These are phyloP conservation scores for Nothocercus nigrocapillus DNA, from an alignment of 2,113 vertebrate species.

Conservation along the genomic window DNA sequence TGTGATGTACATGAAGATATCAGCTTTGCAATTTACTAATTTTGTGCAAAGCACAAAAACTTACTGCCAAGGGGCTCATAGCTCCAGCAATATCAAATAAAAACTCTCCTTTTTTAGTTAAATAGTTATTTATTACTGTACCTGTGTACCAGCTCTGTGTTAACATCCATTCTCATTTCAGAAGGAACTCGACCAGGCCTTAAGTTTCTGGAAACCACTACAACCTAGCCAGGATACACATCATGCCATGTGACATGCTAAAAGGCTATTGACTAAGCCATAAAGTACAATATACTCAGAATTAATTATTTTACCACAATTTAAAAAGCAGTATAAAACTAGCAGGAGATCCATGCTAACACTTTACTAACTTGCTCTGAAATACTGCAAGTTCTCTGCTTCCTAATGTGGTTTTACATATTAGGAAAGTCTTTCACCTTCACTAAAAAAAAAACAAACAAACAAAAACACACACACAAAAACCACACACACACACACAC, in stretches of 20 bases:
- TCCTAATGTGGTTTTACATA: background rate
- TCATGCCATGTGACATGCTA: background rate
- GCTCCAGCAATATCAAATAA: background rate
- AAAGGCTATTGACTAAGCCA: background rate
- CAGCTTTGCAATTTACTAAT: background rate
- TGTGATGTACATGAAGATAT: background rate
- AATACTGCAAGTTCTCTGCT: background rate
- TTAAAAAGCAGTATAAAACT: background rate
- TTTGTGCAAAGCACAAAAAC: background rate
- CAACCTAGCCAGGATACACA: background rate
- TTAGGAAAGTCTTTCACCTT: background rate
- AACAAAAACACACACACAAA: too few species aligned
- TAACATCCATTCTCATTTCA: background rate
- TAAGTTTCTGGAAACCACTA: background rate
- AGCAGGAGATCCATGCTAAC: background rate
- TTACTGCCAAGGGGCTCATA: background rate
- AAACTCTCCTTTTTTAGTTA: background rate
- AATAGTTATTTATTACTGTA: background rate
- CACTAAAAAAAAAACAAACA: background rate
- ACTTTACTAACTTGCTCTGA: background rate
- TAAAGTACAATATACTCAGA: background rate
- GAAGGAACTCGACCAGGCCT: background rate
- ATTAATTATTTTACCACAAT: background rate
- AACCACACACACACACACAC: too few species aligned
- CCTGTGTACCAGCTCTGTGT: background rate